Conservation (phyloP, 2,888 invertebrate species). For the Apotomis betuletana region DNA sequence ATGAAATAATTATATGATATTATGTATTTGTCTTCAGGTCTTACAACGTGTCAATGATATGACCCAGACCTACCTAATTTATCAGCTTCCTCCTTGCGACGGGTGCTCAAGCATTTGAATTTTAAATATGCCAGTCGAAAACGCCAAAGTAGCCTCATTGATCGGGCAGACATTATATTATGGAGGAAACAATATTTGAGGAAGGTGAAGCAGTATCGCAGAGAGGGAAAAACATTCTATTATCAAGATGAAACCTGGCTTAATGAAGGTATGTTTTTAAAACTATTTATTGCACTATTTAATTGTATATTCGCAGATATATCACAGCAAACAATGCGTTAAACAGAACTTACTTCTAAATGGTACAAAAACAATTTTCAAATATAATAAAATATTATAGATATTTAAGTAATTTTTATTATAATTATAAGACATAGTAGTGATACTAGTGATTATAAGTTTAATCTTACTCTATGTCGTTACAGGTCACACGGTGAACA, state of each 20-base stretch:
- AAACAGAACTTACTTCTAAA: too few relatives aligned
- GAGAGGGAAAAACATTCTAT: slow-evolving; percentile 8
- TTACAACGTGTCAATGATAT: slow-evolving; percentile 18
- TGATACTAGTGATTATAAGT: neutral
- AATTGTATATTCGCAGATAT: too few relatives aligned
- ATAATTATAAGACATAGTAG: neutral
- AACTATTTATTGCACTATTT: neutral
- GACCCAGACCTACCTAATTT: slow-evolving; percentile 2
- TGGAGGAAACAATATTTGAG: slow-evolving; percentile 10
- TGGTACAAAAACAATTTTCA: too few relatives aligned
- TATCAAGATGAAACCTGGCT: slow-evolving; percentile 21
- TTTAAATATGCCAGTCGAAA: slow-evolving; percentile 15
- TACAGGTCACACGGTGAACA: slow-evolving; percentile 8
- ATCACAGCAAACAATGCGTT: too few relatives aligned
- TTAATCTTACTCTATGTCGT: neutral
- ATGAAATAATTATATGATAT: neutral
- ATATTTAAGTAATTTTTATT: neutral
- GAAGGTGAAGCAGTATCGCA: slow-evolving; percentile 7
- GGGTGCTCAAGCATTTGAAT: slow-evolving; percentile 7
- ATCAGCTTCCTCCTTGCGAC: neutral
- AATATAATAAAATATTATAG: too few relatives aligned
- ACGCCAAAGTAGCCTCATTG: slow-evolving; percentile 13
- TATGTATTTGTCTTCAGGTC: neutral
- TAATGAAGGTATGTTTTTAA: slow-evolving; percentile 9
- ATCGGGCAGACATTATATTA: slow-evolving; percentile 3